Evolutionary conservation across 2,797 vertebrate species (phyloP), one percentile per base, ranked within the genome.

Genomic region (Clarias fuscus): DNA sequence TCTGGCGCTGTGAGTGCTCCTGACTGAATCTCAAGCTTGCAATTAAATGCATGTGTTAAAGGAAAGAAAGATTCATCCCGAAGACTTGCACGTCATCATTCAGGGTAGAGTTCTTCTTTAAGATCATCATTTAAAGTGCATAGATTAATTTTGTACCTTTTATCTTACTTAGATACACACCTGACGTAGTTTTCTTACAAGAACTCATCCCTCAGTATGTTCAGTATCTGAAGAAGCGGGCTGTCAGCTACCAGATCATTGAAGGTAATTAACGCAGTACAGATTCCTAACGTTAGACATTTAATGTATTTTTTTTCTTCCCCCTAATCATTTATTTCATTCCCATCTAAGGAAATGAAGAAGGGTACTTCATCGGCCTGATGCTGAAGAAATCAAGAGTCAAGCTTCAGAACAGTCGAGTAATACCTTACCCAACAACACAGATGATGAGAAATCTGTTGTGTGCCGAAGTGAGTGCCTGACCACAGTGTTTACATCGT

Each of bases 391-490:
- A 96, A 90, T 94, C 97, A 0, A 95, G 97, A 91, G 94, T 97
- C 61, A 97, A 96, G 91, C 91, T 99, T 27, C 88, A 96, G 89
- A 96, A 95, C 89, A 95, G 96, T n/a, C 95, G 97, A 89, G 94
- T 96, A 71, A 90, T 97, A 84, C 65, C 93, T 86, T 99, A 96
- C 88, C 97, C 97, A 85, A 95, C 93, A 82, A 98, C 97, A 1
- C 85, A 94, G 76, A 99, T 99, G 98, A 96, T 95, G 96, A 97
- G 98, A 91, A 99, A 99, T 91, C 96, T 99, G 84, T 94, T 99
- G 30, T 88, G 97, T 78, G 96, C 95, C 85, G 94, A 97, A 92
- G 98, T 99, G 90, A 89, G 95, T 94, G 27, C 17, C 18, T 0
- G 81, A 70, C 14, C 59, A 48, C 14, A 1, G 17, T 4, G 20